Evolutionary conservation across 2,888 invertebrate genomes (phyloP).

Genomic region (Diplazon laetatorius): DNA sequence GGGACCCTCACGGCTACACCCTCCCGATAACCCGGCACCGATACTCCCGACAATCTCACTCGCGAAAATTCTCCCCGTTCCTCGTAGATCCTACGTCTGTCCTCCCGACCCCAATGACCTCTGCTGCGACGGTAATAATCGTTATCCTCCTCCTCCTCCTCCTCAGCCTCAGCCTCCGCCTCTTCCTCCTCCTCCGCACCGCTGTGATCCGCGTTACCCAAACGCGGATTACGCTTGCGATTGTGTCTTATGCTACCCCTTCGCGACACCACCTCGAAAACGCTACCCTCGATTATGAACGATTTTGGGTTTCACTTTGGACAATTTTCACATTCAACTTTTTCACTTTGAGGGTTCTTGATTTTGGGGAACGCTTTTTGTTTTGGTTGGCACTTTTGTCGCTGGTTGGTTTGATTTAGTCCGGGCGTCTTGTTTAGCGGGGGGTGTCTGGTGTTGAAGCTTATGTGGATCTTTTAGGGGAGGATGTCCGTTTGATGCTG

Average conservation of each 20-base stretch:
- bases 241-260: conserved; percentile 58
- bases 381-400: not conserved
- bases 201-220: conserved; percentile 48
- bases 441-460: too few species aligned
- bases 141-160: conserved; percentile 54
- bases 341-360: not conserved
- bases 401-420: not conserved
- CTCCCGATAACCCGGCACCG: conserved; percentile 67
- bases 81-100: conserved; percentile 46
- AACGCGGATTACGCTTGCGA: conserved; percentile 47
- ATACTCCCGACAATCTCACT: conserved; percentile 55
- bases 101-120: conserved; percentile 25
- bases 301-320: conserved; percentile 35
- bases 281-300: conserved; percentile 64
- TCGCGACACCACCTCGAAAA: conserved; percentile 56
- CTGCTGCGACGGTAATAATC: conserved; percentile 19
- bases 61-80: conserved; percentile 52
- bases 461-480: not conserved
- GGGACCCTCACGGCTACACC: conserved; percentile 75
- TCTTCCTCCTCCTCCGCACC: conserved; percentile 56
- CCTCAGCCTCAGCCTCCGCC: conserved; percentile 53
- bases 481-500: conserved; percentile 31
- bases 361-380: too few species aligned
- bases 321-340: conserved; percentile 2
- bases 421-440: too few species aligned